Evolutionary conservation across 1,140 invertebrate species (phyloP), one percentile per base, ranked within the genome.

Genomic region (Drosophila lacertosa): DNA sequence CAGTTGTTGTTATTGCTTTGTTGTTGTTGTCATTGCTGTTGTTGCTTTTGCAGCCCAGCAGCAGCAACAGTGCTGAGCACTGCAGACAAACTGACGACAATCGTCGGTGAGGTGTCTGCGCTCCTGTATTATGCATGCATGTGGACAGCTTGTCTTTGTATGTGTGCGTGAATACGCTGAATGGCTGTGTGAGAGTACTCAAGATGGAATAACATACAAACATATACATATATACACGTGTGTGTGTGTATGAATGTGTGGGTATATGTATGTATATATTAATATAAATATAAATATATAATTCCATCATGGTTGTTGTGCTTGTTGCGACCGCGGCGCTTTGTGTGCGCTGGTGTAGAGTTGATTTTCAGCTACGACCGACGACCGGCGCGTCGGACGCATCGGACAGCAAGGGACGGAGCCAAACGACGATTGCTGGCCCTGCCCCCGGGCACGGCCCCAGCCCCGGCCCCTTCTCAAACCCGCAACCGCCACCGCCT

Each of bases 11-110:
- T 51, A 18, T 44, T 35, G 24, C 22, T 47, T 9, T 60, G 47
- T 59, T 50, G 54, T 33, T 53, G 33, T 29, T 51, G 35, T 29
- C 45, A 15, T 48, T 60, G 47, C 33, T 68, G 39, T 15, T 70
- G 13, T 51, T 51, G 42, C 22, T 57, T 33, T 65, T 65, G 62
- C 62, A 57, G 67, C 59, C 42, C 24, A 54, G 40, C 40, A 67
- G 57, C 65, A 53, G 45, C 70, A 54, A 35, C 66, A 77, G 80
- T 67, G 76, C 80, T 75, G 80, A 84, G 80, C 80, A 73, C 37
- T 83, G 80, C 76, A 83, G 80, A 83, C 80, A 83, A 83, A 84
- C 80, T 83, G 80, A 84, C 80, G 80, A 84, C 81, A 86, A 81
- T 86, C 77, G 77, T 88, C 76, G 77, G 82, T 77, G 68, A 86